Base-by-base conservation (phyloP, 2,888 invertebrate species). In the Pandemis cinnamomeana region DNA sequence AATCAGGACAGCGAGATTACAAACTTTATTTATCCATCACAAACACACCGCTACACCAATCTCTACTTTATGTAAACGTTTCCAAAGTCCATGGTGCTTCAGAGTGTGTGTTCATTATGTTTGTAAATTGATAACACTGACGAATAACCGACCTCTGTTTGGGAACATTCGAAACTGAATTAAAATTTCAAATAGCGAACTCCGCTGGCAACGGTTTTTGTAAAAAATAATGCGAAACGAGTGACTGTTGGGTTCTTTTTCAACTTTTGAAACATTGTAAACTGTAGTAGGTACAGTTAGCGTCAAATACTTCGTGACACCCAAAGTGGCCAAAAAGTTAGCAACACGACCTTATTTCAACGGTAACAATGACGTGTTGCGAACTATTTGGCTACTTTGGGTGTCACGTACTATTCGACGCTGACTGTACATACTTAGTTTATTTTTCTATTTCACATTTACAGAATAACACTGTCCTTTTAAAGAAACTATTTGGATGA, bases 151-250 rank as follows among this genome's bases (percentile, higher is more conserved):
- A 81, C 89, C 89, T 74, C 41, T 86, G 87, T 89, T 91, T 89
- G 88, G 87, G 88, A 87, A 85, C 87, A 86, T 83, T 84, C 89
- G 87, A 90, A 90, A 85, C 83, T 87, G 83, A 87, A 91, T 93
- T 91, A 90, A 87, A 92, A 91, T 93, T 93, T 91, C 88, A 92
- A 92, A 92, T 92, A 86, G 84, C 76, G 66, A 78, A 78, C 82
- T 87, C 76, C 90, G 90, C 89, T 86, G 90, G 88, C 88, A 89
- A 88, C 87, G 79, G 78, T 78, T 81, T 75, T 80, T 77, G 76
- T 76, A 82, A 84, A 85, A 88, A 88, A 86, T 79, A 80, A 20
- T 20, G 20, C 84, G 60, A 27, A 68, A 82, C 82, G 86, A 83
- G 85, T 84, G 87, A 87, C 88, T 89, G 89, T 79, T 78, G 83